Conservation (phyloP, 1,140 invertebrate genomes). For the Drosophila sp. region DNA sequence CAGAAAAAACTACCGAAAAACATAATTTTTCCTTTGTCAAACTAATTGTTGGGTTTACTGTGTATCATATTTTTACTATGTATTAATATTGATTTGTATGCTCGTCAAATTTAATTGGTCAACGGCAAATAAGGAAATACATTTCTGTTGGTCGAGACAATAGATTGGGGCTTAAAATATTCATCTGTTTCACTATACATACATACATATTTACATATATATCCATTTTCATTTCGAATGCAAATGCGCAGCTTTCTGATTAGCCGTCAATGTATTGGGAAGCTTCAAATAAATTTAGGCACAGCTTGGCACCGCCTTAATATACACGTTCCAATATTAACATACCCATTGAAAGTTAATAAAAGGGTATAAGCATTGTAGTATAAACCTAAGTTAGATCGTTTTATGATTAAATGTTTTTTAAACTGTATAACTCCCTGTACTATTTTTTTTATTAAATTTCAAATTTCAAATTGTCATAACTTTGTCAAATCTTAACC, state of each 20-base stretch:
- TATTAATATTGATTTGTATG: neutral
- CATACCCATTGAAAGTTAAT: neutral
- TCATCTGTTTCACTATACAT: neutral
- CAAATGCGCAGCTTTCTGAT: constrained; percentile 15
- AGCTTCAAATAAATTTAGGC: constrained; percentile 4
- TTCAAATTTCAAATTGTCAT: too few relatives aligned
- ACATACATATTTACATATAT: constrained; percentile 7
- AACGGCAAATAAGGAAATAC: constrained; percentile 14
- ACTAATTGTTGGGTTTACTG: too few relatives aligned
- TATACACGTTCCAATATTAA: neutral
- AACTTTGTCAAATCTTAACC: too few relatives aligned
- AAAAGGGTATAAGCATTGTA: neutral
- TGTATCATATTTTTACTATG: too few relatives aligned
- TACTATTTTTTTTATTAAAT: too few relatives aligned
- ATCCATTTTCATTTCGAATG: constrained; percentile 23
- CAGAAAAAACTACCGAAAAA: constrained; percentile 21
- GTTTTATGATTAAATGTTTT: too few relatives aligned
- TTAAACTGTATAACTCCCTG: too few relatives aligned
- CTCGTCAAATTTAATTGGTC: constrained; percentile 12
- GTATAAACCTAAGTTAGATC: too few relatives aligned
- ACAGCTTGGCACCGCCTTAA: constrained; percentile 20
- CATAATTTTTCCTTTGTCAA: neutral
- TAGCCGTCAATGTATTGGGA: neutral
- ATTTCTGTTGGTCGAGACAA: constrained; percentile 17
- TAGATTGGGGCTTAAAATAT: constrained; percentile 11